Conservation (phyloP, 2,888 invertebrate genomes). For the Drosophila pseudotalamancana region DNA sequence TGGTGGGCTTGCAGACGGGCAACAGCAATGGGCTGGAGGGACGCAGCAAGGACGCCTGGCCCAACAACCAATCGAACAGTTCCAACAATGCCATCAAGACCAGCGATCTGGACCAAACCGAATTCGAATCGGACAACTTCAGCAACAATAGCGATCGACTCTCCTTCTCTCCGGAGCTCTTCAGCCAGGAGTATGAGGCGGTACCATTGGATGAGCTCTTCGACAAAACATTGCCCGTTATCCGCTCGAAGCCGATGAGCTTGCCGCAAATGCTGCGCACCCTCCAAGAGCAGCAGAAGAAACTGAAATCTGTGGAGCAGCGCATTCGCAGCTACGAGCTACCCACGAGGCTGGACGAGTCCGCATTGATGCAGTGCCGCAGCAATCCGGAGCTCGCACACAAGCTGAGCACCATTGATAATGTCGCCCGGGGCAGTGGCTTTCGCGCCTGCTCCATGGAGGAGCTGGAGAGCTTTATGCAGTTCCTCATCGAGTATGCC, state of each 20-base stretch:
- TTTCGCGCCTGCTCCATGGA: constrained; percentile 70
- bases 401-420: constrained; percentile 73
- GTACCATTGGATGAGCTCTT: constrained; percentile 81
- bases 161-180: constrained; percentile 75
- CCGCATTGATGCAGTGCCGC: constrained; percentile 54
- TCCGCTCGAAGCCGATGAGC: constrained; percentile 34
- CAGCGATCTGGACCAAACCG: constrained; percentile 77
- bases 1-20: constrained; percentile 79
- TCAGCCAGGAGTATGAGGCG: constrained; percentile 71
- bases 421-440: constrained; percentile 67
- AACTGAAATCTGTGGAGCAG: constrained; percentile 66
- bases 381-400: constrained; percentile 64
- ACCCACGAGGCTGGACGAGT: constrained; percentile 42
- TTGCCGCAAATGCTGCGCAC: constrained; percentile 71
- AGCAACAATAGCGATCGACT: constrained; percentile 65
- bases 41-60: constrained; percentile 80
- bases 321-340: constrained; percentile 62
- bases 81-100: constrained; percentile 68
- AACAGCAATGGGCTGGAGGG: constrained; percentile 71
- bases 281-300: constrained; percentile 68
- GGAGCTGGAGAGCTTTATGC: constrained; percentile 80
- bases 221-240: constrained; percentile 41
- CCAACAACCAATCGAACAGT: constrained; percentile 52
- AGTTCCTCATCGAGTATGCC: constrained; percentile 77
- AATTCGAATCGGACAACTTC: constrained; percentile 70